Evolutionary conservation across 1,140 invertebrate genomes (phyloP).

Genomic region (Doryteuthis pealeii): DNA sequence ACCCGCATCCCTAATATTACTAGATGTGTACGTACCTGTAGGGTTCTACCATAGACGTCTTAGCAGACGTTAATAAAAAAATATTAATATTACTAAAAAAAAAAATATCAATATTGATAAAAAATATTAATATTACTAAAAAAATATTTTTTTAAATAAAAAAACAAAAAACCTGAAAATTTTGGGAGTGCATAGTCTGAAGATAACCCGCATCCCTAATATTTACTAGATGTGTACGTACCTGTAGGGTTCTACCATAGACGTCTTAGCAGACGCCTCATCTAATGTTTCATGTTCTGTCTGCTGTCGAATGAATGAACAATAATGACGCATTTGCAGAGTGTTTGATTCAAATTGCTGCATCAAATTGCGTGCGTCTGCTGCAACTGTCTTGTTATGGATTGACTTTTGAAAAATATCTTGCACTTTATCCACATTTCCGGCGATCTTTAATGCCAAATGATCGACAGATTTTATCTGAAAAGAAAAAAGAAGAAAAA

Average conservation of each 20-base stretch:
- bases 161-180: too few species aligned
- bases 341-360: neutral
- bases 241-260: conserved; percentile 6
- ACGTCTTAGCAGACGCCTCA: neutral
- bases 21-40: too few species aligned
- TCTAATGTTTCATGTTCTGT: neutral
- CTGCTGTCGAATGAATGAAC: neutral
- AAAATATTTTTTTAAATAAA: too few species aligned
- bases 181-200: too few species aligned
- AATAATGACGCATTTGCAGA: neutral
- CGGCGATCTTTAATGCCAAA: neutral
- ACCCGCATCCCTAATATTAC: too few species aligned
- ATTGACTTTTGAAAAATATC: neutral
- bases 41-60: neutral
- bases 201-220: too few species aligned
- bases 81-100: too few species aligned
- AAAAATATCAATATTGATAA: too few species aligned
- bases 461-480: neutral
- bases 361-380: neutral
- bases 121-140: too few species aligned
- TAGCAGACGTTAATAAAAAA: too few species aligned
- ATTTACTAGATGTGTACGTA: too few species aligned
- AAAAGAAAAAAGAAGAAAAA: neutral
- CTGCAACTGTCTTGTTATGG: neutral
- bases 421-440: neutral